phyloP scores from a whole-genome alignment of 2,888 invertebrate species.

The Isoperla grammatica region DNA sequence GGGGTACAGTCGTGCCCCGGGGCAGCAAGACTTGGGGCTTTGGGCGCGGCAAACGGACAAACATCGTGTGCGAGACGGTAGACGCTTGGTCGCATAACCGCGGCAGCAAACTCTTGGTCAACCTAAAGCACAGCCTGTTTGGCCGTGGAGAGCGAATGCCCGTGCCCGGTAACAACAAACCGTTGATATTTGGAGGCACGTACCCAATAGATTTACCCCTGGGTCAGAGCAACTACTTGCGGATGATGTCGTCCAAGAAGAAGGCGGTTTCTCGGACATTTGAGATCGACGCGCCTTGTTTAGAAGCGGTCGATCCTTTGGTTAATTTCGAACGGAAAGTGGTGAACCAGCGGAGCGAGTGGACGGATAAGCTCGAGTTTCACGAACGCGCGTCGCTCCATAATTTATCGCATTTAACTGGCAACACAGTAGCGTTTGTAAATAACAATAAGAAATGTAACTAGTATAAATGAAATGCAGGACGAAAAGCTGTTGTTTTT shows the following conservation, averaged over 20 bases:
- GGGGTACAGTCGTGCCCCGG: neutral
- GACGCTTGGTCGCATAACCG: conserved; percentile 52
- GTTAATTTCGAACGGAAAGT: neutral
- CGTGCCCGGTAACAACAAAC: conserved; percentile 44
- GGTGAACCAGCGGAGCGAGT: neutral
- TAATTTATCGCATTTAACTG: no score
- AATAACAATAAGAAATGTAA: no score
- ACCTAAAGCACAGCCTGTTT: conserved; percentile 24
- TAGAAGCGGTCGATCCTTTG: neutral
- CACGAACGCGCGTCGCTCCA: neutral
- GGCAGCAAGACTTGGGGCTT: conserved; percentile 22
- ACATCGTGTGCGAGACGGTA: conserved; percentile 55
- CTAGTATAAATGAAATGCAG: no score
- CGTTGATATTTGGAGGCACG: conserved; percentile 77
- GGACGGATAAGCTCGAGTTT: neutral
- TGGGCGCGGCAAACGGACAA: conserved; percentile 17
- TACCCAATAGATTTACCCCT: conserved; percentile 76
- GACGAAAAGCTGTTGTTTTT: no score
- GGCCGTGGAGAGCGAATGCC: conserved; percentile 20
- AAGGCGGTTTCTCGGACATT: conserved; percentile 31
- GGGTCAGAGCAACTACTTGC: conserved; percentile 15
- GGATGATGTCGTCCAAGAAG: neutral
- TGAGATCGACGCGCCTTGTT: conserved; percentile 45
- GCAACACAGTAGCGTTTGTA: no score
- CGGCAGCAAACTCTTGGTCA: conserved; percentile 33